A percentile compares a stretch with the other conserved stretches of the same genome.
Conservation (phyloP, 2,888 invertebrate genomes). For the Zaprionus bogoriensis region DNA sequence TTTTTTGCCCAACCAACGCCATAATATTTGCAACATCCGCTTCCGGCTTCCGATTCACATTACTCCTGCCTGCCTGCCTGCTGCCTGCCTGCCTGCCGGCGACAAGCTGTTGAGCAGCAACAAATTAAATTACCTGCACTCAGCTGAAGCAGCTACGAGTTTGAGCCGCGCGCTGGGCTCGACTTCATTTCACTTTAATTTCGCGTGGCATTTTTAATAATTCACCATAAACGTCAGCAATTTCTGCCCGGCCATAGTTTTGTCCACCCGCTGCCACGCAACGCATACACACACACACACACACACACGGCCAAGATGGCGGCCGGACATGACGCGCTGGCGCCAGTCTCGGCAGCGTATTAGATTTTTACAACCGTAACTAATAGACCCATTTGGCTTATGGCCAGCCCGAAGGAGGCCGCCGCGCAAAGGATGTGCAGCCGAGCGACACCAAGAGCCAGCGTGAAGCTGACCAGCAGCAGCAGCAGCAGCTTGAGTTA, state of each 20-base stretch:
- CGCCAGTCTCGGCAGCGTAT: constrained; percentile 66
- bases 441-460: constrained; percentile 24
- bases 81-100: constrained; percentile 21
- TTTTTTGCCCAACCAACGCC: constrained; percentile 53
- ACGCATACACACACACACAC: no score
- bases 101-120: no score
- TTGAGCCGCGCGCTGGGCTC: constrained; percentile 6
- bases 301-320: constrained; percentile 45
- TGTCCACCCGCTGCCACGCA: constrained; percentile 13
- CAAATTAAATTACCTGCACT: constrained; percentile 69
- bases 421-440: constrained; percentile 35
- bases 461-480: constrained; percentile 16
- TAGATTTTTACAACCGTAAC: constrained; percentile 77
- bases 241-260: constrained; percentile 45
- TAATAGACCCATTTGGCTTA: constrained; percentile 76
- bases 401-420: constrained; percentile 54
- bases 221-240: constrained; percentile 73
- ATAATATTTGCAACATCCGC: constrained; percentile 75
- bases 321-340: constrained; percentile 31
- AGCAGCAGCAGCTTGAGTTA: constrained; percentile 63
- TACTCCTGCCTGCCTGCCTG: constrained; percentile 37
- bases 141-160: constrained; percentile 32
- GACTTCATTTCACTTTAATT: constrained; percentile 67
- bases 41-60: constrained; percentile 71
- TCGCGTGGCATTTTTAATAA: constrained; percentile 74